Base-by-base conservation (phyloP, 2,888 invertebrate genomes). In the Philopedon plagiatum region DNA sequence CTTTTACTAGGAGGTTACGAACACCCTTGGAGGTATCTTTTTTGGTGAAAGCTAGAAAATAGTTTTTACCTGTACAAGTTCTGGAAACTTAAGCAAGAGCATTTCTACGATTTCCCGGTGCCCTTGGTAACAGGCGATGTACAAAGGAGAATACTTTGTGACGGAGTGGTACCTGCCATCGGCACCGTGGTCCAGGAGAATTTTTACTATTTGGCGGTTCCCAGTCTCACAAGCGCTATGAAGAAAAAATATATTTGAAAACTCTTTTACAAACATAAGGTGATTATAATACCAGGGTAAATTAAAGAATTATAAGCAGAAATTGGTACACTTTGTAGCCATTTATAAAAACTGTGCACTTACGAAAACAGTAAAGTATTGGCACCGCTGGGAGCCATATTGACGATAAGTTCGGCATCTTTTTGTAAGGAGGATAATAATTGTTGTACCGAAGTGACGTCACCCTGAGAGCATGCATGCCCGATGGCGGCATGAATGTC, bases 91-190 rank as follows among this genome's bases (percentile, higher is more conserved):
- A 82, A 91, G 87, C 11, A 97, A 86, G 78, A 97, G 86, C 75
- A 93, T 83, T 78, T 91, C 91, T 0, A 92, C 93, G 70, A 96
- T 93, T 51, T 93, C 92, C 75, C 88, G 86, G 81, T 94, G 92
- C 0, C 97, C 97, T 81, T 94, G 94, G 81, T 95, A 94, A 74
- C 94, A 93, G 2, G 97, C 94, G 64, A 95, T 93, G 85, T 98
- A 97, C 0, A 98, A 88, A 0, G 98, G 97, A 0, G 96, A 95
- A 85, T 98, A 97, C 81, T 94, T 93, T 1, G 97, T 97, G 26
- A 95, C 93, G 0, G 96, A 92, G 86, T 97, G 97, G 32, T 93
- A 92, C 63, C 96, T 90, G 0, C 96, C 95, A 86, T 97, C 97
- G 0, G 96, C 95, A 1, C 95, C 94, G 67, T 92, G 88, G 15